Evolutionary conservation across 2,113 vertebrate species (phyloP).

Genomic region (Cheilinus undulatus): DNA sequence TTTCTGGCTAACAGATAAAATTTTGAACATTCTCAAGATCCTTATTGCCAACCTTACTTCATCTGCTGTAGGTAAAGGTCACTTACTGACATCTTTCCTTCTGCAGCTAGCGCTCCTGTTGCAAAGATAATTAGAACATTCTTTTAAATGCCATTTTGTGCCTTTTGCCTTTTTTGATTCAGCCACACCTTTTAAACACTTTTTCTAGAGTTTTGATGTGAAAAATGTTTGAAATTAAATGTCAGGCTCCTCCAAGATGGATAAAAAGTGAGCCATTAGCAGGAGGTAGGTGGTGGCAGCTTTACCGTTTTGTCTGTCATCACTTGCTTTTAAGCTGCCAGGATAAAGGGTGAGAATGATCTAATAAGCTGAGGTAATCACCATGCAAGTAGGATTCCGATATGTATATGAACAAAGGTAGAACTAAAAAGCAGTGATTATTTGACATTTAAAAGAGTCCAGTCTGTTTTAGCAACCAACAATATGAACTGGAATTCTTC

Average conservation of each 20-base stretch:
- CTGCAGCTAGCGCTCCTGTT: neutral
- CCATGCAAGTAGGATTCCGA: neutral
- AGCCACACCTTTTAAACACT: conserved; percentile 1
- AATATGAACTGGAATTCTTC: neutral
- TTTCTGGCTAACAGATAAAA: no score
- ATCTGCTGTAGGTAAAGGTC: neutral
- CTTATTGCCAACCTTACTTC: neutral
- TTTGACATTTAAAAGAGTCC: neutral
- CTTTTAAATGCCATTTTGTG: neutral
- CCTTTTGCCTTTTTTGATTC: neutral
- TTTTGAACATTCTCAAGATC: no score
- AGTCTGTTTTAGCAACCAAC: neutral
- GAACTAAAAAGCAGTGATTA: neutral
- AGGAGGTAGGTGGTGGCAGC: neutral
- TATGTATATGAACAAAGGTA: neutral
- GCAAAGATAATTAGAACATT: neutral
- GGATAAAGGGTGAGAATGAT: neutral
- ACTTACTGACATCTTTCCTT: neutral
- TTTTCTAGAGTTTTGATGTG: neutral
- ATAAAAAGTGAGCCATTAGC: conserved; percentile 29
- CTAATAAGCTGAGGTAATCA: conserved; percentile 20
- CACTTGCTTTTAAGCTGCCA: conserved; percentile 2
- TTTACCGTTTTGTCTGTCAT: conserved; percentile 7
- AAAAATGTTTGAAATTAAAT: conserved; percentile 9
- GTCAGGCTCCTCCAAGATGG: neutral